Evolutionary conservation across 2,797 vertebrate species (phyloP).

Genomic region (Microchirus variegatus): DNA sequence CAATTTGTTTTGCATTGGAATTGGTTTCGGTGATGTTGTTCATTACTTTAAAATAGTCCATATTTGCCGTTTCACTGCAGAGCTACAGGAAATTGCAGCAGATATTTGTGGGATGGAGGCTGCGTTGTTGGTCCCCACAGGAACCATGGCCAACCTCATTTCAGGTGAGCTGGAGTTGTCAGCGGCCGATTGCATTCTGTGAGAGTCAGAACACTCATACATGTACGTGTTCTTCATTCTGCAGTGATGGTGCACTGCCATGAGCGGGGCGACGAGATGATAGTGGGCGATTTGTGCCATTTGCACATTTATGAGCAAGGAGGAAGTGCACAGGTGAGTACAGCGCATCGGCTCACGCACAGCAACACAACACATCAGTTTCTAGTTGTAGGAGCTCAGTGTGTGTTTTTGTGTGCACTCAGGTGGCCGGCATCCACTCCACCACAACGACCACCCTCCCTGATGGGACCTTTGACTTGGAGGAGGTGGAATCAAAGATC

Average conservation of each 20-base stretch:
- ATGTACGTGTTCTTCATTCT: background rate
- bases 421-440: slow-evolving; percentile 86
- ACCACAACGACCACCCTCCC: slow-evolving; percentile 78
- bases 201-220: background rate
- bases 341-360: background rate
- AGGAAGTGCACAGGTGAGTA: slow-evolving; percentile 84
- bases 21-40: too few relatives aligned
- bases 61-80: slow-evolving; percentile 52
- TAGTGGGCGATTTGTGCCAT: slow-evolving; percentile 83
- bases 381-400: too few relatives aligned
- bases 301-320: slow-evolving; percentile 87
- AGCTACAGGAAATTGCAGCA: slow-evolving; percentile 81
- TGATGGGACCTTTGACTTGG: slow-evolving; percentile 81
- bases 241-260: slow-evolving; percentile 89
- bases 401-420: slow-evolving; percentile 36
- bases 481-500: slow-evolving; percentile 81
- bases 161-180: slow-evolving; percentile 75
- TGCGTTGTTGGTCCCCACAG: slow-evolving; percentile 85
- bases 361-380: too few relatives aligned
- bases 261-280: slow-evolving; percentile 83
- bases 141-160: slow-evolving; percentile 89
- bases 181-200: background rate
- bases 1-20: too few relatives aligned
- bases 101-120: slow-evolving; percentile 82
- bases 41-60: too few relatives aligned